Conservation (phyloP, 2,113 vertebrate species). For the Festucalex cinctus region DNA sequence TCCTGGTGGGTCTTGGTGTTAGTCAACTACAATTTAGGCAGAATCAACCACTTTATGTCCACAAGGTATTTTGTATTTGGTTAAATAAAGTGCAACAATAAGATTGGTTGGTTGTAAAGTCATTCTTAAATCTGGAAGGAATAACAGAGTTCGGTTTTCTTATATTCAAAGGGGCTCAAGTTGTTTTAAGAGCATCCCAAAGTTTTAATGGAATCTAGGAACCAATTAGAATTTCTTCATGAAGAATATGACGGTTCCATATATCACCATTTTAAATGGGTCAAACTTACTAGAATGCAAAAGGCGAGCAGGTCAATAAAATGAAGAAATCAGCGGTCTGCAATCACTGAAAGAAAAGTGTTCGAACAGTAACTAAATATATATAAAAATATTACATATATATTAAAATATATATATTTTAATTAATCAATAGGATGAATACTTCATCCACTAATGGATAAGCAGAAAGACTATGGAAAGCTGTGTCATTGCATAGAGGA, state of each 20-base stretch:
- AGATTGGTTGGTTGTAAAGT: not conserved
- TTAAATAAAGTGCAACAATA: not conserved
- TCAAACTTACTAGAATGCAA: not conserved
- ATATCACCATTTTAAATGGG: not conserved
- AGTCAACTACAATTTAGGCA: not conserved
- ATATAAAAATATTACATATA: too few relatives aligned
- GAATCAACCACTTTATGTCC: not conserved
- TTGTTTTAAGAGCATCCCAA: not conserved
- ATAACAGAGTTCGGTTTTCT: not conserved
- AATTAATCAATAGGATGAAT: conserved; percentile 39
- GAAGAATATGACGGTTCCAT: too few relatives aligned
- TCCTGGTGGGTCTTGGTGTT: not conserved
- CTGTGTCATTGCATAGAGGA: conserved; percentile 75
- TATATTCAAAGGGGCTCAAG: not conserved
- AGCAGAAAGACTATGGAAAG: conserved; percentile 55
- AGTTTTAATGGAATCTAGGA: too few relatives aligned
- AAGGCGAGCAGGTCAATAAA: conserved; percentile 33
- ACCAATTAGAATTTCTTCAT: not conserved
- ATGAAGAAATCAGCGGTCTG: conserved; percentile 22
- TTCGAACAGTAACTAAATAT: conserved; percentile 19
- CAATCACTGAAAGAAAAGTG: conserved; percentile 45
- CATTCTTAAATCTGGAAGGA: too few relatives aligned
- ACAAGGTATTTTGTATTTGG: not conserved
- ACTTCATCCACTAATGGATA: conserved; percentile 36
- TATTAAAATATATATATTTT: too few relatives aligned